These are phyloP conservation scores for Halesus radiatus DNA, from an alignment of 1,140 invertebrate species.

Conservation along the genomic window DNA sequence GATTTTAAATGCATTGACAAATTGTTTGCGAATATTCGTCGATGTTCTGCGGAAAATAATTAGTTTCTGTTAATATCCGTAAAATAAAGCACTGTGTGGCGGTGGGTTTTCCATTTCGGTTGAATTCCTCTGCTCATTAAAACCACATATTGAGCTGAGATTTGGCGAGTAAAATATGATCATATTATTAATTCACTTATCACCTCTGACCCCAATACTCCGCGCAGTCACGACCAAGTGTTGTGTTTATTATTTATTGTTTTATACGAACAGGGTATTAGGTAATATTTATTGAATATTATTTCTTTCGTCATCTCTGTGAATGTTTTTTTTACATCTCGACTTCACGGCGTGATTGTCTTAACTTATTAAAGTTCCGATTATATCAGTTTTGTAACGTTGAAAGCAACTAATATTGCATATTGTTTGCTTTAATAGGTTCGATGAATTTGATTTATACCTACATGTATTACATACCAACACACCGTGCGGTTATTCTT, in stretches of 20 bases:
- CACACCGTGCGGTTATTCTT: too few species aligned
- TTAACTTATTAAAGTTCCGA: slow-evolving; percentile 15
- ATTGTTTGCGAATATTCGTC: too few species aligned
- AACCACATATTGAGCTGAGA: background rate
- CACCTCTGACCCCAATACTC: slow-evolving; percentile 41
- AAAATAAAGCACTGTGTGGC: too few species aligned
- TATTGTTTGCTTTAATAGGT: background rate
- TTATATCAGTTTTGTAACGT: slow-evolving; percentile 15
- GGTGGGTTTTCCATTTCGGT: background rate
- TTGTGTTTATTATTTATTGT: slow-evolving; percentile 44
- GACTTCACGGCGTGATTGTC: slow-evolving; percentile 31
- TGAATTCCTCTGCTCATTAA: slow-evolving; percentile 27
- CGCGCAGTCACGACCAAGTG: slow-evolving; percentile 29
- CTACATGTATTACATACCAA: too few species aligned
- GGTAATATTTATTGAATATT: slow-evolving; percentile 45
- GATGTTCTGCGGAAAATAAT: too few species aligned
- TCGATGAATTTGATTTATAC: background rate
- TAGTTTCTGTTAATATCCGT: too few species aligned
- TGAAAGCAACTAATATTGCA: background rate
- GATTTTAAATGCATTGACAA: too few species aligned
- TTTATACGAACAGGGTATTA: slow-evolving; percentile 35
- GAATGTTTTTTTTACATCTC: slow-evolving; percentile 23
- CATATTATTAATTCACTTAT: slow-evolving; percentile 43
- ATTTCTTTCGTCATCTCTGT: slow-evolving; percentile 37
- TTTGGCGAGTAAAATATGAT: background rate